A percentile compares a stretch with the other conserved stretches of the same genome.
phyloP scores from a whole-genome alignment of 2,797 vertebrate species.

The Linurgus olivaceus region DNA sequence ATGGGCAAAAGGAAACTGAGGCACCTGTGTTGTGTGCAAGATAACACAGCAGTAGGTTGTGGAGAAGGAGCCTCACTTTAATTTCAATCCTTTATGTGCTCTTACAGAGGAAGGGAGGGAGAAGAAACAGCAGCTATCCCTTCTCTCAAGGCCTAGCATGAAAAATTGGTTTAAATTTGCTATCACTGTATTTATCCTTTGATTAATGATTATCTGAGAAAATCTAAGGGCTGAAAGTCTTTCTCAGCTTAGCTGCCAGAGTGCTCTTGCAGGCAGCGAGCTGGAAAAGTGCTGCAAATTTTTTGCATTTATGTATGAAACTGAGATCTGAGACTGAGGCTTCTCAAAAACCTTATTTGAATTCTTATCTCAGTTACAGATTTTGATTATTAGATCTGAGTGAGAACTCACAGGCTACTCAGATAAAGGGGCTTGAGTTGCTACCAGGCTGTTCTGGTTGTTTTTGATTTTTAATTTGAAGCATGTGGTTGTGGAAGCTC shows the following conservation, averaged over 20 bases:
- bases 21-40: background rate
- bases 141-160: background rate
- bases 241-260: constrained; percentile 4
- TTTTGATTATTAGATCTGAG: constrained; percentile 11
- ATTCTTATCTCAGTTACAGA: constrained; percentile 3
- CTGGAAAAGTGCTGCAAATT: background rate
- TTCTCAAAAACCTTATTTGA: background rate
- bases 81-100: background rate
- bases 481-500: background rate
- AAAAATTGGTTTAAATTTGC: background rate
- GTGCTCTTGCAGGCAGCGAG: background rate
- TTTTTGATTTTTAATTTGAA: background rate
- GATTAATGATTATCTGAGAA: constrained; percentile 36
- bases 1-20: background rate
- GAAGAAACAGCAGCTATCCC: background rate
- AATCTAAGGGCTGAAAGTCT: background rate
- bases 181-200: background rate
- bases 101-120: background rate
- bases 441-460: background rate
- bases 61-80: background rate
- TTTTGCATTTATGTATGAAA: constrained; percentile 34
- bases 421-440: background rate
- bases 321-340: background rate
- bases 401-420: background rate
- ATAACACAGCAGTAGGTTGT: background rate